Evolutionary conservation across 2,113 vertebrate genomes (phyloP).

Genomic region (Gila orcuttii): DNA sequence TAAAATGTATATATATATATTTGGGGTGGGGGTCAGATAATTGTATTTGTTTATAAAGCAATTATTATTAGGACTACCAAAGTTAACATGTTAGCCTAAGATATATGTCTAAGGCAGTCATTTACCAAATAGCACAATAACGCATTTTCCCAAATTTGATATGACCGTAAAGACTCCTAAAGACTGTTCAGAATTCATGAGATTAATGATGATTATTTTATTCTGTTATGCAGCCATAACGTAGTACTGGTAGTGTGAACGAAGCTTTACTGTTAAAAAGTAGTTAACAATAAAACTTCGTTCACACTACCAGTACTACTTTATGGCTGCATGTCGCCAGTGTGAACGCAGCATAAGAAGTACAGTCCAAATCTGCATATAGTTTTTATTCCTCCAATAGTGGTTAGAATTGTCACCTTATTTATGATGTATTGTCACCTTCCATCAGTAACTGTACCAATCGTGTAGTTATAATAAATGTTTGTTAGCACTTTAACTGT

Average conservation of each 20-base stretch:
- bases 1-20: background rate
- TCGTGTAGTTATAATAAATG: background rate
- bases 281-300: background rate
- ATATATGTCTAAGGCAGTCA: no score
- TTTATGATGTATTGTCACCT: no score
- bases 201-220: background rate
- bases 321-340: no score
- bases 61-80: background rate
- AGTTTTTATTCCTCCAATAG: background rate
- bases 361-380: background rate
- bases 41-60: background rate
- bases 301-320: no score
- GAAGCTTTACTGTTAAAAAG: no score
- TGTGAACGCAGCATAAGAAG: background rate
- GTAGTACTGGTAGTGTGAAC: no score
- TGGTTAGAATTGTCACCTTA: background rate
- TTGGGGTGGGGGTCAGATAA: no score
- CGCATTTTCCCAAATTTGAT: no score
- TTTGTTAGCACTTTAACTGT: background rate
- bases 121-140: no score
- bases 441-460: background rate
- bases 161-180: background rate
- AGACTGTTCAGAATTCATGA: background rate
- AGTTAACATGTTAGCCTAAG: background rate
- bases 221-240: background rate